Conservation (phyloP, 2,113 vertebrate species). For the Myiagra hebetior region DNA sequence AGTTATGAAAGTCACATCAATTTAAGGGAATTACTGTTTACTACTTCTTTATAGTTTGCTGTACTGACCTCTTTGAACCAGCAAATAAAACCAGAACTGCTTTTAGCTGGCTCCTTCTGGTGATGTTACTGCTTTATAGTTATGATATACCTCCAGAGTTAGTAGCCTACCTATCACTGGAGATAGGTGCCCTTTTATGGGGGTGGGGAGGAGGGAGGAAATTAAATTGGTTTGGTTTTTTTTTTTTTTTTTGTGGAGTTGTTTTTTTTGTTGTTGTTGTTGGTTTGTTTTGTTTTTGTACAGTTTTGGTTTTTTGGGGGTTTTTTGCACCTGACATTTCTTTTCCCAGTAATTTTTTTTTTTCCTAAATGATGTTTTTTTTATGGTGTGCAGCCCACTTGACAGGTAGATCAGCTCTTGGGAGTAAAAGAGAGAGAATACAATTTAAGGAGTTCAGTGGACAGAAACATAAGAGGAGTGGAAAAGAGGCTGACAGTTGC, state of each 20-base stretch:
- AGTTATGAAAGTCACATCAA: background rate
- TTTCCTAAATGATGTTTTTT: too few species aligned
- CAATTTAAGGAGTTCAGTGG: background rate
- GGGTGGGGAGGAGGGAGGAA: rapidly evolving
- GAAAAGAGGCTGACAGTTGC: background rate
- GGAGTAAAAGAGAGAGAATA: background rate
- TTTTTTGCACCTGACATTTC: background rate
- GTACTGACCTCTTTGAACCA: background rate
- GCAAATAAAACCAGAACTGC: background rate
- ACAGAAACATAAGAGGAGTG: background rate
- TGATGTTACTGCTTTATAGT: background rate
- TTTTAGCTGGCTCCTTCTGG: background rate
- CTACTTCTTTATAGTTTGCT: background rate
- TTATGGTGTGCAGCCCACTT: background rate
- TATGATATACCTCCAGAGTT: background rate
- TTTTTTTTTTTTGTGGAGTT: background rate
- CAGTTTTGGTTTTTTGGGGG: background rate
- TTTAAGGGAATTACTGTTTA: background rate
- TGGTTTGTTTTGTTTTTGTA: background rate
- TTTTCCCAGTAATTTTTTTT: background rate
- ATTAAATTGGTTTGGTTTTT: too few species aligned
- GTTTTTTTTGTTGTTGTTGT: rapidly evolving
- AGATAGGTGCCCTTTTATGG: rapidly evolving
- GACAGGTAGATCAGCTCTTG: background rate
- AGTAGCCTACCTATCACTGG: background rate